Base-by-base conservation (phyloP, 2,888 invertebrate species). In the Ischnura elegans region DNA sequence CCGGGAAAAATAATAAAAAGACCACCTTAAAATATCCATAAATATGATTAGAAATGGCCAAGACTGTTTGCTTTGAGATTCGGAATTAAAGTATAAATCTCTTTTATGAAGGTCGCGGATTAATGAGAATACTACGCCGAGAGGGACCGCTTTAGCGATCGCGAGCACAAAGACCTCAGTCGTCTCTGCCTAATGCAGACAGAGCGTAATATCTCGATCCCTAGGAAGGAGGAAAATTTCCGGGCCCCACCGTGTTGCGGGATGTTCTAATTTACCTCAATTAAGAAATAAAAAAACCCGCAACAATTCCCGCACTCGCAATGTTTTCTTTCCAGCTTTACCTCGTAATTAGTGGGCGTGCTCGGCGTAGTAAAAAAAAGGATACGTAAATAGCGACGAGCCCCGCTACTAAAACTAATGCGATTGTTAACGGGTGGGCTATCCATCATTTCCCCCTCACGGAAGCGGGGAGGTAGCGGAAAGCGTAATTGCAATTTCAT, bases 401-500 rank as follows among this genome's bases (percentile, higher is more conserved):
- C 6, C 25, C 36, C 76, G 29, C 36, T n/a, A 25, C 13, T 25
- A 25, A 61, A 76, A 76, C 90, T 90, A 90, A 90, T 90, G 90
- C 90, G 42, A 90, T 90, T 90, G 90, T 66, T 61, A 90, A 90
- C 76, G 61, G 43, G 90, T 55, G 43, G 10, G n/a, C 43, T 66
- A 61, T 66, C 43, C 66, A 43, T 66, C 61, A 66, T n/a, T 43
- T 10, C 55, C 43, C 42, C 10, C 29, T 19, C 42, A 42, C 55
- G 25, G 25, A 3, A 21, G 8, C 25, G 19, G 61, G 61, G 61
- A 25, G 47, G 47, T 61, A n/a, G 61, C 13, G n/a, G 10, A 10
- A 13, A 51, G 90, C 90, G 90, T 90, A 66, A 61, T 90, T 90
- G 87, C 87, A 87, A 90, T 90, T 90, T 90, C 90, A 90, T 90